phyloP scores from a whole-genome alignment of 2,113 vertebrate genomes.

The Dermatemys mawii region DNA sequence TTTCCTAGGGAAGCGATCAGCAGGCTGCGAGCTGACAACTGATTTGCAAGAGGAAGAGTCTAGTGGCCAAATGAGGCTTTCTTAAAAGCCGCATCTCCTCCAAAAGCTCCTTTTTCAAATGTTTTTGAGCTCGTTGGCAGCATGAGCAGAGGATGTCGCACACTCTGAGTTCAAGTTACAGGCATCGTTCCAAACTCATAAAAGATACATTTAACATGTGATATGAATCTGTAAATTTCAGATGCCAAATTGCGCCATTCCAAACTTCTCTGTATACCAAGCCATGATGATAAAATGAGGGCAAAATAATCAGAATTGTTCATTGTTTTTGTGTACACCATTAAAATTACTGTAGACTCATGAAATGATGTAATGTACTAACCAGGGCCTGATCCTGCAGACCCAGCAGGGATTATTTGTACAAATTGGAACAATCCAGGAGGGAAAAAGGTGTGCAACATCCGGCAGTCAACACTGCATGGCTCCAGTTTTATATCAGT shows the following conservation, averaged over 20 bases:
- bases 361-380: not conserved
- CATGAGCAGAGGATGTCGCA: constrained; percentile 56
- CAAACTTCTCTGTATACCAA: constrained; percentile 44
- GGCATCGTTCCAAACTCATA: constrained; percentile 57
- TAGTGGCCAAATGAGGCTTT: not conserved
- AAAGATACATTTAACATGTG: constrained; percentile 59
- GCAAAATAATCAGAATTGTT: constrained; percentile 11
- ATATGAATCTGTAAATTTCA: constrained; percentile 50
- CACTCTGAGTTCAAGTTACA: constrained; percentile 57
- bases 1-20: constrained; percentile 26
- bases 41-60: not conserved
- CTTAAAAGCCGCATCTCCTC: constrained; percentile 7
- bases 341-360: not conserved
- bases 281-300: not conserved
- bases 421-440: not conserved
- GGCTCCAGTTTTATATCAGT: not conserved
- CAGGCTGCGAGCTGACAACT: not conserved
- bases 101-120: constrained; percentile 2
- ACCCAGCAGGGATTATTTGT: not conserved
- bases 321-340: not conserved
- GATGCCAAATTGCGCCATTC: constrained; percentile 47
- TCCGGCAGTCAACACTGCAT: not conserved
- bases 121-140: constrained; percentile 28
- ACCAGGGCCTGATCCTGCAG: not conserved
- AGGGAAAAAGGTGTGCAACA: not conserved